These are phyloP conservation scores for Daktulosphaira vitifoliae DNA, from an alignment of 1,140 invertebrate genomes.

Conservation along the genomic window DNA sequence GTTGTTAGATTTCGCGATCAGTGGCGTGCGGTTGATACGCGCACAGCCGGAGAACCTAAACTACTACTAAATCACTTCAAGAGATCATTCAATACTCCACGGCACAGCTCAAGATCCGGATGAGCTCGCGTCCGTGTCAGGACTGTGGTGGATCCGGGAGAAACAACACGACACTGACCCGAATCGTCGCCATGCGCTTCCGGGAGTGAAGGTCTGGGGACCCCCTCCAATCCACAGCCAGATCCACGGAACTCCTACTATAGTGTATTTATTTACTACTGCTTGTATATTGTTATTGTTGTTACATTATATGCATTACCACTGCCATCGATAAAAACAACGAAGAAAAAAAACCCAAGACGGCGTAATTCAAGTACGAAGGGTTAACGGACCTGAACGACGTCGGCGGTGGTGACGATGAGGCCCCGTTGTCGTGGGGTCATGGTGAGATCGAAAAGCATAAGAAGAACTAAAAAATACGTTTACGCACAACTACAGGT, in stretches of 20 bases:
- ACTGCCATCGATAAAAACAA: no score
- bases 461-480: no score
- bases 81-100: no score
- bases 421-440: background rate
- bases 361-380: background rate
- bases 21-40: background rate
- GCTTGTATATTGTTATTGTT: no score
- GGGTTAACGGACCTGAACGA: slow-evolving; percentile 29
- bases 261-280: no score
- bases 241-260: background rate
- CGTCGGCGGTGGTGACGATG: background rate
- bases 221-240: background rate
- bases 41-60: background rate
- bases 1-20: background rate
- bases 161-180: slow-evolving; percentile 33
- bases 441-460: no score
- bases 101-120: slow-evolving; percentile 19
- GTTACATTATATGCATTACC: no score
- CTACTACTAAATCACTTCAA: background rate
- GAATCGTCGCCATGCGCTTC: slow-evolving; percentile 29
- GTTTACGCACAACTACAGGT: no score
- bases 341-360: no score
- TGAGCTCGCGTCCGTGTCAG: slow-evolving; percentile 21
- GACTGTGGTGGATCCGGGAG: slow-evolving; percentile 24
- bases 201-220: slow-evolving; percentile 23